Percentiles rank a stretch among this genome's conserved stretches.
These are phyloP conservation scores for Ammospiza maritima DNA, from an alignment of 2,797 vertebrate genomes.

Conservation along the genomic window DNA sequence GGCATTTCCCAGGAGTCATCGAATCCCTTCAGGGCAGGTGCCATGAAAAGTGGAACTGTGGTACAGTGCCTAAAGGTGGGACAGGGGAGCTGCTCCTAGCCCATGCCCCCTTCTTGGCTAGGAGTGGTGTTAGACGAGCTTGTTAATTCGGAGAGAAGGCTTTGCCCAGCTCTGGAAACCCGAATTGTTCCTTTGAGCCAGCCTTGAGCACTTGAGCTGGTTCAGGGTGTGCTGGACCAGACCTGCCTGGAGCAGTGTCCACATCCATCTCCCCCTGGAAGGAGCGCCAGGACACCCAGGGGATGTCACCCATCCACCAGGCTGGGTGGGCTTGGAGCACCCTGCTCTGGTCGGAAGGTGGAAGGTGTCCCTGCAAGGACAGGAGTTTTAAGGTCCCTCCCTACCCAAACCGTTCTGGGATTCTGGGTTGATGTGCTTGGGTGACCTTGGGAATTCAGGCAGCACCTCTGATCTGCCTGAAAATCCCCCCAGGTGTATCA, in stretches of 20 bases:
- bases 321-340: neutral
- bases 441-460: neutral
- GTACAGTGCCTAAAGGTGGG: neutral
- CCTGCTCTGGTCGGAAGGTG: neutral
- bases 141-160: neutral
- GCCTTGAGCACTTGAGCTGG: neutral
- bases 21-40: neutral
- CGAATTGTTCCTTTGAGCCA: neutral
- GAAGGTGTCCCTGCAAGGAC: neutral
- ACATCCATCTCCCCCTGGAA: fast-evolving
- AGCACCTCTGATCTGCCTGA: neutral
- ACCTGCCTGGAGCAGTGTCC: neutral
- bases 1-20: neutral
- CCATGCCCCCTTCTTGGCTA: neutral
- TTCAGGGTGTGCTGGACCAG: neutral
- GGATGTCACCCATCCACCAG: fast-evolving
- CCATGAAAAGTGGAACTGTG: neutral
- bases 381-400: neutral
- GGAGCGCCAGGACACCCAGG: neutral
- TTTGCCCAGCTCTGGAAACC: neutral
- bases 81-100: fast-evolving
- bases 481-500: fast-evolving
- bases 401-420: neutral
- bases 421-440: neutral
- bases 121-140: neutral